These are phyloP conservation scores for Xestia rhomboidea DNA, from an alignment of 2,888 invertebrate species.

Conservation along the genomic window DNA sequence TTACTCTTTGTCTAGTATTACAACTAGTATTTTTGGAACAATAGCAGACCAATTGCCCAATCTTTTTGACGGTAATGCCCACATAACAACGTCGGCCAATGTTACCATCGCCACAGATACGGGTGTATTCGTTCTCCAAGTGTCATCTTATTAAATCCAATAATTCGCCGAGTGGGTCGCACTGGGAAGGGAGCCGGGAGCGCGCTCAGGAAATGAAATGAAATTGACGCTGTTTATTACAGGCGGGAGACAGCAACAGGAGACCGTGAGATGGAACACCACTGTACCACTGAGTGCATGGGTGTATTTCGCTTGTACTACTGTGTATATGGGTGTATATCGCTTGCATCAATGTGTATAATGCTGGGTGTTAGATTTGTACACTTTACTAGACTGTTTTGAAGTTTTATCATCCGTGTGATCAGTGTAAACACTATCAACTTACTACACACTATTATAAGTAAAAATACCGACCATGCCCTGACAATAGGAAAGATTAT, in stretches of 20 bases:
- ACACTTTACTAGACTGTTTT: neutral
- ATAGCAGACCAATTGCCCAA: neutral
- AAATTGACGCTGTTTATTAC: slow-evolving; percentile 87
- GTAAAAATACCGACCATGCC: too few relatives aligned
- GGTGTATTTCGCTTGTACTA: slow-evolving; percentile 4
- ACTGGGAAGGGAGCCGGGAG: slow-evolving; percentile 69
- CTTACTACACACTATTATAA: too few relatives aligned
- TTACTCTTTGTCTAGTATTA: neutral
- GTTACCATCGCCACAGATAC: slow-evolving; percentile 65
- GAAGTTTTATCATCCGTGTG: slow-evolving; percentile 21
- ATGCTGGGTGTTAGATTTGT: neutral
- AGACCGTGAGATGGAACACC: slow-evolving; percentile 70
- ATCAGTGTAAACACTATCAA: too few relatives aligned
- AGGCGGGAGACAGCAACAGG: slow-evolving; percentile 68
- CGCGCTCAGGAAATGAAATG: slow-evolving; percentile 87
- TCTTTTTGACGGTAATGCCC: slow-evolving; percentile 16
- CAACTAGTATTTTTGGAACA: neutral
- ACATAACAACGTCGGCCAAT: slow-evolving; percentile 21
- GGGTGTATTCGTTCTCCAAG: slow-evolving; percentile 76
- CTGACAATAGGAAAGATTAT: neutral
- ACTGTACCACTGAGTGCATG: slow-evolving; percentile 2
- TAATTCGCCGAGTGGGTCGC: slow-evolving; percentile 81
- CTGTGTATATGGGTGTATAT: slow-evolving; percentile 3
- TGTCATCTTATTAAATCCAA: slow-evolving; percentile 83
- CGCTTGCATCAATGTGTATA: neutral